phyloP scores from a whole-genome alignment of 2,797 vertebrate species.

The Bovichtus variegatus region DNA sequence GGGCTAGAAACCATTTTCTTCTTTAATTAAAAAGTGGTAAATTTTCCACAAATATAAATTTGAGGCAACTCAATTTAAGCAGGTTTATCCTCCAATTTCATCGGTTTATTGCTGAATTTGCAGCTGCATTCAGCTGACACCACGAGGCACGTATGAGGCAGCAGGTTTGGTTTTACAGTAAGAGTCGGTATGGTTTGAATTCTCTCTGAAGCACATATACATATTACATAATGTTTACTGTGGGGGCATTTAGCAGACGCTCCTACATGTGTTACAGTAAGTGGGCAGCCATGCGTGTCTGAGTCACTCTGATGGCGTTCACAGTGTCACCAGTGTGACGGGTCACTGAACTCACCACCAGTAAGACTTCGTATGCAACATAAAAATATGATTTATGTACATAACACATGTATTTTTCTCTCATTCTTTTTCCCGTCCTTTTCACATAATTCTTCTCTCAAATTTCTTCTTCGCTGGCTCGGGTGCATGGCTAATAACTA shows the following conservation, averaged over 20 bases:
- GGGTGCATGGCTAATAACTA: no score
- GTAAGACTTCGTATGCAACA: background rate
- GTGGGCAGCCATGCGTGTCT: no score
- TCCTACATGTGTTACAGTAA: background rate
- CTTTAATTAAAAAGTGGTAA: background rate
- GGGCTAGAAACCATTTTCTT: background rate
- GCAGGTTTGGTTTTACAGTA: background rate
- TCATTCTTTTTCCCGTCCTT: no score
- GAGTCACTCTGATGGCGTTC: background rate
- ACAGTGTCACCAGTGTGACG: no score
- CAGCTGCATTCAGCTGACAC: background rate
- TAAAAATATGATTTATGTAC: no score
- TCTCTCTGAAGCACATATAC: background rate
- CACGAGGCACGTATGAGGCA: background rate
- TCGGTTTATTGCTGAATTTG: background rate
- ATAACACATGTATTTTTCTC: no score
- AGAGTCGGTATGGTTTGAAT: no score
- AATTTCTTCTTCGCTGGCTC: no score
- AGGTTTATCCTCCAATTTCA: background rate
- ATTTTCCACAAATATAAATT: background rate
- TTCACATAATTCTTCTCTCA: no score
- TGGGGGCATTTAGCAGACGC: background rate
- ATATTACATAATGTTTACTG: slow-evolving; percentile 1
- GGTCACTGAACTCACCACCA: slow-evolving; percentile 6
- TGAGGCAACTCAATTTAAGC: background rate